These are phyloP conservation scores for Elephantulus edwardii DNA, from an alignment of 2,113 vertebrate species.

Conservation along the genomic window DNA sequence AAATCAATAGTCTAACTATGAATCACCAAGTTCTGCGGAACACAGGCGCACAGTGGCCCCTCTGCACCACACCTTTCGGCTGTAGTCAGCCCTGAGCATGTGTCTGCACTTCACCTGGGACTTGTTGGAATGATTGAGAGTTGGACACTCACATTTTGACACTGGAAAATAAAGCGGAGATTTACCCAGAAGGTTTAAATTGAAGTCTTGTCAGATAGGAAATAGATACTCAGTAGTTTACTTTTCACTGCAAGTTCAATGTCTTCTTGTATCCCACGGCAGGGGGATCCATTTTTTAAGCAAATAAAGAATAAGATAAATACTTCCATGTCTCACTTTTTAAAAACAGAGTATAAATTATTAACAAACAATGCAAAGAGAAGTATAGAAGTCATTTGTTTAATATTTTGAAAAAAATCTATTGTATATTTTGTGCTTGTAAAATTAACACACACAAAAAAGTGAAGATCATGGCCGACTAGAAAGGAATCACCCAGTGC, in stretches of 20 bases:
- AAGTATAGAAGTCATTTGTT: background rate
- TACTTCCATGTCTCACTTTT: background rate
- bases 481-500: fast-evolving
- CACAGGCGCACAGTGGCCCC: background rate
- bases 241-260: background rate
- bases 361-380: conserved; percentile 35
- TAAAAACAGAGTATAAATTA: conserved; percentile 6
- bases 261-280: background rate
- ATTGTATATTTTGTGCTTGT: fast-evolving
- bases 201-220: background rate
- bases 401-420: too few relatives aligned
- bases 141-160: conserved; percentile 7
- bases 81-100: conserved; percentile 27
- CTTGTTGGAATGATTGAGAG: conserved; percentile 12
- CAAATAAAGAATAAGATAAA: background rate
- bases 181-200: background rate
- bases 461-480: fast-evolving
- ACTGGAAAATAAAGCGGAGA: background rate
- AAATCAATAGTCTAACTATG: too few relatives aligned
- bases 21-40: fast-evolving
- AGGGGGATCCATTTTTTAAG: background rate
- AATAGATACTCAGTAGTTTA: fast-evolving
- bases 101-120: conserved; percentile 37
- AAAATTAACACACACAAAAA: fast-evolving
- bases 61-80: background rate